Percentiles rank a stretch among this genome's conserved stretches.
Evolutionary conservation across 2,113 vertebrate genomes (phyloP).

Genomic region (Sinocyclocheilus anophthalmus): DNA sequence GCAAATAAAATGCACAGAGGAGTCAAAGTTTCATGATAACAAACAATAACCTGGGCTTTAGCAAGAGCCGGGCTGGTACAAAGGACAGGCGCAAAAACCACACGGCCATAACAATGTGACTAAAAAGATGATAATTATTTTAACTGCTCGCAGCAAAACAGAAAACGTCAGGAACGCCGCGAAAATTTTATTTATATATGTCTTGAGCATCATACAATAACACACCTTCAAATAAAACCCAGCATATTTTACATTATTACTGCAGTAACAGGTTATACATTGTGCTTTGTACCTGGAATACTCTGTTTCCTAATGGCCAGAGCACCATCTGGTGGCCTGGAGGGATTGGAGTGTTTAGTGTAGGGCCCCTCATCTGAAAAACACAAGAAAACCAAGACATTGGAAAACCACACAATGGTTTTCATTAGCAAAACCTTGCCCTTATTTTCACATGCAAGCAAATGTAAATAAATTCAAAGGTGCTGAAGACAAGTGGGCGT

Average conservation of each 20-base stretch:
- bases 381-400: constrained; percentile 60
- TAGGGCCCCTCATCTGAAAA: constrained; percentile 98
- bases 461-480: neutral
- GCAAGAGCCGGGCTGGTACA: too few relatives aligned
- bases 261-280: neutral
- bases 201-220: neutral
- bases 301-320: constrained; percentile 97
- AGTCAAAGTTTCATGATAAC: neutral
- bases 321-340: constrained; percentile 89
- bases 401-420: constrained; percentile 1
- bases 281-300: constrained; percentile 87
- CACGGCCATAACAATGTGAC: too few relatives aligned
- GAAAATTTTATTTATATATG: neutral
- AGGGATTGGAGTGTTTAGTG: constrained; percentile 91
- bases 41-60: too few relatives aligned
- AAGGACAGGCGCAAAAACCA: neutral
- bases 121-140: too few relatives aligned
- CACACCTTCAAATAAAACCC: neutral
- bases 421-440: constrained; percentile 6
- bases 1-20: too few relatives aligned
- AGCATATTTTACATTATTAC: neutral
- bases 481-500: neutral
- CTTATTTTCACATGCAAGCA: neutral
- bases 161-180: too few relatives aligned
- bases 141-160: too few relatives aligned